Base-by-base conservation (phyloP, 2,113 vertebrate species). In the Engystomops pustulosus region DNA sequence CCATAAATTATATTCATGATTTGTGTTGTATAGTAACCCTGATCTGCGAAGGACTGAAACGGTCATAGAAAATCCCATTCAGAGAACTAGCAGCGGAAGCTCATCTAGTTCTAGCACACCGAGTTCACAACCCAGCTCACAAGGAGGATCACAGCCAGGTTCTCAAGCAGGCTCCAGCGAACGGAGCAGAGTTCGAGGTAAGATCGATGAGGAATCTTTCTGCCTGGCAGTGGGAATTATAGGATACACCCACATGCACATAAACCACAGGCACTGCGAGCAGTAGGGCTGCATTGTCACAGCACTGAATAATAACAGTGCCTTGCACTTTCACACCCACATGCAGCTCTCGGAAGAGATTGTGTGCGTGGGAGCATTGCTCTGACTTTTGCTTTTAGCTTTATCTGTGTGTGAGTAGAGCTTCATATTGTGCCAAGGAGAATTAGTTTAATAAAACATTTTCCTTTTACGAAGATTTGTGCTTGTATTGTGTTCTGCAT, bases 51-150 rank as follows among this genome's bases (percentile, higher is more conserved):
- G 94, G 88, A 94, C 94, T 0, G 97, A 99, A 89, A 86, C 96
- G 18, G 81, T 96, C 80, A 87, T 96, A 90, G 98, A 99, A 58
- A 94, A 94, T 36, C 93, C 95, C 1, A 88, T 99, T 87, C 98
- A 97, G 91, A 95, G 96, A 90, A 96, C 95, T 51, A 98, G 97
- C 94, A 99, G 98, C 0, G 97, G 96, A 89, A 99, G 97, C 86
- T 98, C 97, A 36, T 99, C 98, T 91, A 98, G 96, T 89, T 99
- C 98, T 89, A 98, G 97, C 93, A 98, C 95, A 18, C 96, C 97
- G 10, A 98, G 97, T 87, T 95, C 94, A 60, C 94, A 95, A 88
- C 93, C 93, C 86, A 94, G 94, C 88, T 99, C 97, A 75, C 96
- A 98, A 81, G 96, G 95, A 0, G 96, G 98, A 3, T 97, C 97